A percentile compares a stretch with the other conserved stretches of the same genome.
Evolutionary conservation across 2,113 vertebrate genomes (phyloP).

Genomic region (Xenopus borealis): DNA sequence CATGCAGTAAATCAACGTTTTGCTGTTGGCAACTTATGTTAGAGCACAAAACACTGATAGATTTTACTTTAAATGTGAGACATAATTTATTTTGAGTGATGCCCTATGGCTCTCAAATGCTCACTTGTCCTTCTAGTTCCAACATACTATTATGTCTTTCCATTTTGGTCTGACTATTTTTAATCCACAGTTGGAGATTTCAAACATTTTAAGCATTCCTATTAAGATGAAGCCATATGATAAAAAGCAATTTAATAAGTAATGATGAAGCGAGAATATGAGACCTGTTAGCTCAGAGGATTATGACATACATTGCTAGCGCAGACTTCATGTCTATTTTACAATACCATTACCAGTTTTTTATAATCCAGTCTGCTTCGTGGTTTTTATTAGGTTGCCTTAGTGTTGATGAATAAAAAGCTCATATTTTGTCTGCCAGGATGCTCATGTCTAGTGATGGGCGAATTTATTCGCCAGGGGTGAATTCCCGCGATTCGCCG

Average conservation of each 20-base stretch:
- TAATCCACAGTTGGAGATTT: neutral
- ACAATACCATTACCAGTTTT: neutral
- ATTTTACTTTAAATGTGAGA: slow-evolving; percentile 4
- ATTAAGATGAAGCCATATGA: slow-evolving; percentile 3
- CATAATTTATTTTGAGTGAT: slow-evolving; percentile 16
- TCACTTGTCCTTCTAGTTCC: neutral
- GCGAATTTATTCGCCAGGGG: too few species aligned
- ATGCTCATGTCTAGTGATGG: too few species aligned
- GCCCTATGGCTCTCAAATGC: slow-evolving; percentile 5
- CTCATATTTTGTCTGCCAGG: too few species aligned
- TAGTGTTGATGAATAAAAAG: too few species aligned
- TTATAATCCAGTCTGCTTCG: neutral
- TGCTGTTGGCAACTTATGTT: slow-evolving; percentile 3
- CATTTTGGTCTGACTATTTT: slow-evolving; percentile 13
- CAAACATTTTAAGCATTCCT: neutral
- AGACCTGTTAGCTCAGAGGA: neutral
- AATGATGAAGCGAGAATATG: neutral
- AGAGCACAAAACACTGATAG: neutral
- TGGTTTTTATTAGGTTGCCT: too few species aligned
- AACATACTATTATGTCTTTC: slow-evolving; percentile 5
- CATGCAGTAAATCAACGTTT: slow-evolving; percentile 4
- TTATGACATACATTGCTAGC: neutral
- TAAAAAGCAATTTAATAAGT: slow-evolving; percentile 14
- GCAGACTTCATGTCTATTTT: neutral
- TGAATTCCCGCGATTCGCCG: too few species aligned